Conservation (phyloP, 1,140 invertebrate species). For the Myzus persicae region DNA sequence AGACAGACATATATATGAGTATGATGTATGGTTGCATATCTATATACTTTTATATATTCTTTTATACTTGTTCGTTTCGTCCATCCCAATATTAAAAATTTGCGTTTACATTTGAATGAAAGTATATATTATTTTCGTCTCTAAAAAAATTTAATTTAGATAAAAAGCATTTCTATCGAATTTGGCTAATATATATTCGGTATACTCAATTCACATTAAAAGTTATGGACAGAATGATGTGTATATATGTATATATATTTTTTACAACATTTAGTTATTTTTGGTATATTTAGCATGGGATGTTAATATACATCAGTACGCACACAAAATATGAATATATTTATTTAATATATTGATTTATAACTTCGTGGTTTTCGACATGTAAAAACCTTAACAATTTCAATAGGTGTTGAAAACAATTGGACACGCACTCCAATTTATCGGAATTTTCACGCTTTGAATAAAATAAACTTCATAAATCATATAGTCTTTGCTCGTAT, state of each 20-base stretch:
- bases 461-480: constrained; percentile 9
- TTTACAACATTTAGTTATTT: not conserved
- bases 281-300: not conserved
- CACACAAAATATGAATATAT: not conserved
- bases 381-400: not conserved
- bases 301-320: not conserved
- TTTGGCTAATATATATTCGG: not conserved
- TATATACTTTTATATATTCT: not conserved
- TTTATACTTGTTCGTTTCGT: not conserved
- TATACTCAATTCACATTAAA: not conserved
- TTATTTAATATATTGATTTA: not conserved
- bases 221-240: not conserved
- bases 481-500: not conserved
- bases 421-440: not conserved
- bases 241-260: not conserved
- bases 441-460: not conserved
- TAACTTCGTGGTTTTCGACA: not conserved
- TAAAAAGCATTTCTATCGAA: not conserved
- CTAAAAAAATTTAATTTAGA: not conserved
- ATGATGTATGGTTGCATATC: not conserved
- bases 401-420: not conserved
- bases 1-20: not conserved
- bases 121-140: not conserved
- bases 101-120: not conserved
- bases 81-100: not conserved